phyloP scores from a whole-genome alignment of 2,113 vertebrate genomes.

The Chitala chitala region DNA sequence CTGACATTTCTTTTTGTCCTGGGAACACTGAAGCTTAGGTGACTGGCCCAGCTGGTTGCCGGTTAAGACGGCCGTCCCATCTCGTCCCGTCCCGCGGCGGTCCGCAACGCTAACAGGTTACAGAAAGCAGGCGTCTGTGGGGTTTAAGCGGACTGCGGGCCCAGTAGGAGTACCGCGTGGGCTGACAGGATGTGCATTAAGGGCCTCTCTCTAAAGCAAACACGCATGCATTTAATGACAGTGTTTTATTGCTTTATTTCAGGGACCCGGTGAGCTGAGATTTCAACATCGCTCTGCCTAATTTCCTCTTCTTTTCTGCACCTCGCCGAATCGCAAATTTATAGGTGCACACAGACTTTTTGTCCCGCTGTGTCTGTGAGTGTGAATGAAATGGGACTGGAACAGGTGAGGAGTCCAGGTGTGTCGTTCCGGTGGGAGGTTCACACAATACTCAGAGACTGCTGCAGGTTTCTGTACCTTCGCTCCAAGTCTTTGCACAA shows the following conservation, averaged over 20 bases:
- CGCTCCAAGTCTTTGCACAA: too few species aligned
- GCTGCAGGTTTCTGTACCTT: too few species aligned
- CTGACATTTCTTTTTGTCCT: conserved; percentile 27
- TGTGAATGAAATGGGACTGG: too few species aligned
- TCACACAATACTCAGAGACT: too few species aligned
- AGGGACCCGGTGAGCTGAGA: conserved; percentile 47
- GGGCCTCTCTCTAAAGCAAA: conserved; percentile 60
- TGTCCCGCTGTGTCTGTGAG: background rate
- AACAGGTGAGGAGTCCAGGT: too few species aligned
- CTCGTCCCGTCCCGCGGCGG: background rate
- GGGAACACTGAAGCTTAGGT: conserved; percentile 3
- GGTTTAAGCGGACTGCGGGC: conserved; percentile 41
- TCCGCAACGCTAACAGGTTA: conserved; percentile 39
- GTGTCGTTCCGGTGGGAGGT: too few species aligned
- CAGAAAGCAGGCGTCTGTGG: conserved; percentile 46
- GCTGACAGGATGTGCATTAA: conserved; percentile 61
- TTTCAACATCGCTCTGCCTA: conserved; percentile 50
- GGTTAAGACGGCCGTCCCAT: too few species aligned
- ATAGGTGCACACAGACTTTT: background rate
- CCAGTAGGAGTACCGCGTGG: conserved; percentile 36
- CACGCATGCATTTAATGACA: conserved; percentile 57
- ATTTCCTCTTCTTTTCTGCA: conserved; percentile 54
- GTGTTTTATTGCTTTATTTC: conserved; percentile 48
- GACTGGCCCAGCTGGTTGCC: background rate
- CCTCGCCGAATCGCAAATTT: conserved; percentile 17